phyloP scores from a whole-genome alignment of 2,797 vertebrate genomes.

The Meriones psammophilus region DNA sequence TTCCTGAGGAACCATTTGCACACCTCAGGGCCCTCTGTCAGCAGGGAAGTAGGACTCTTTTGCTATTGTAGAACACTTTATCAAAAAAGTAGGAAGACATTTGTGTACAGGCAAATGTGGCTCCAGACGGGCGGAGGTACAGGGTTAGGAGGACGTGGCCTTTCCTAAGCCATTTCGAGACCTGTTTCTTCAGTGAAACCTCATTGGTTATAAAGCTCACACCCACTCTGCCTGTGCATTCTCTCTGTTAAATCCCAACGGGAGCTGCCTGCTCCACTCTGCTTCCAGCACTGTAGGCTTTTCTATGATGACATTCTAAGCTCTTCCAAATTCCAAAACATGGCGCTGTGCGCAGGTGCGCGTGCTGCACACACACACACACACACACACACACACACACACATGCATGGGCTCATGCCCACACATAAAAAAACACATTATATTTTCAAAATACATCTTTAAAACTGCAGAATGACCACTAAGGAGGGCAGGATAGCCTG shows the following conservation, averaged over 20 bases:
- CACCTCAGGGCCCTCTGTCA: neutral
- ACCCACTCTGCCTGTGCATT: neutral
- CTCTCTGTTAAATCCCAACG: neutral
- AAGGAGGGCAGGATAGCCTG: neutral
- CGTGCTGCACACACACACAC: neutral
- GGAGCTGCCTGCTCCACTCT: neutral
- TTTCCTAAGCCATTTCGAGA: neutral
- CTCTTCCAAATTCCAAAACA: neutral
- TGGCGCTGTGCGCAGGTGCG: no score
- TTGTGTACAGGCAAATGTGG: neutral
- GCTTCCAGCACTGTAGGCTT: neutral
- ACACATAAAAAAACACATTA: neutral
- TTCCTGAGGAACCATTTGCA: neutral
- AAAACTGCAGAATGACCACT: neutral
- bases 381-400: neutral
- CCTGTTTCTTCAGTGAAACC: neutral
- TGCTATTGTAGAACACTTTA: neutral
- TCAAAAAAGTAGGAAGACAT: neutral
- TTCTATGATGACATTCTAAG: neutral
- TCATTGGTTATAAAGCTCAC: neutral
- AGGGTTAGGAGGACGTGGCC: neutral
- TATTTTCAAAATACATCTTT: neutral
- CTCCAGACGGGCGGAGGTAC: neutral
- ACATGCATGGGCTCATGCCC: neutral
- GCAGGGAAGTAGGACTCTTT: neutral